A percentile compares a stretch with the other conserved stretches of the same genome.
Evolutionary conservation across 2,797 vertebrate genomes (phyloP).

Genomic region (Propithecus deckenii): DNA sequence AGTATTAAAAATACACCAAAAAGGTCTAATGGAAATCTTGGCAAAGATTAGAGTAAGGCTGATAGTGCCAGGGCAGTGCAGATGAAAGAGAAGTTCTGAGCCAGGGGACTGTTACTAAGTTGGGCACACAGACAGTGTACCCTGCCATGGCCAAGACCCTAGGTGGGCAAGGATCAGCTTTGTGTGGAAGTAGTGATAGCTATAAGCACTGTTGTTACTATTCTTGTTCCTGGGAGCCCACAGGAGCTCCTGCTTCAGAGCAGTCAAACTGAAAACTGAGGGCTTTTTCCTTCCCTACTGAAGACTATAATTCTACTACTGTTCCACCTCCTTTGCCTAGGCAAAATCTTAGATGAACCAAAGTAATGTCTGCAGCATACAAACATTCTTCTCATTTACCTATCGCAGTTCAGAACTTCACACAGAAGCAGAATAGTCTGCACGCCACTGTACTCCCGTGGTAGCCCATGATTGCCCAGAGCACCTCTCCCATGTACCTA

Average conservation of each 20-base stretch:
- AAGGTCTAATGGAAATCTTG: neutral
- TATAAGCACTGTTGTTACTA: too few species aligned
- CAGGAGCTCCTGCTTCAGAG: neutral
- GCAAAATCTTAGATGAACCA: neutral
- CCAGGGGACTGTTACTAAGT: neutral
- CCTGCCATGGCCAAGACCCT: neutral
- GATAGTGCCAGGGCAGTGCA: neutral
- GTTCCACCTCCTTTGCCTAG: neutral
- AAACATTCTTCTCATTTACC: neutral
- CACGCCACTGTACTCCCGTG: neutral
- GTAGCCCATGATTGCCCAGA: fast-evolving
- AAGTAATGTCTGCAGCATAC: neutral
- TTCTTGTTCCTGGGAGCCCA: neutral
- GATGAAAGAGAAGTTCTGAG: neutral
- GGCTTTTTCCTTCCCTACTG: neutral
- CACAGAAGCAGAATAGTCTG: neutral
- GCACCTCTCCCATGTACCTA: too few species aligned
- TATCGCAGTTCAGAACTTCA: neutral
- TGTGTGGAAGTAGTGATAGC: neutral
- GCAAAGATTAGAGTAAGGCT: neutral
- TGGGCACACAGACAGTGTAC: neutral
- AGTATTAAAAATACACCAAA: neutral
- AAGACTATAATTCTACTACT: neutral
- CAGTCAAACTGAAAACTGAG: neutral
- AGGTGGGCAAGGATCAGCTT: neutral